Percentiles rank a stretch among this genome's conserved stretches.
These are phyloP conservation scores for Gasteruption jaculator DNA, from an alignment of 2,888 invertebrate genomes.

Conservation along the genomic window DNA sequence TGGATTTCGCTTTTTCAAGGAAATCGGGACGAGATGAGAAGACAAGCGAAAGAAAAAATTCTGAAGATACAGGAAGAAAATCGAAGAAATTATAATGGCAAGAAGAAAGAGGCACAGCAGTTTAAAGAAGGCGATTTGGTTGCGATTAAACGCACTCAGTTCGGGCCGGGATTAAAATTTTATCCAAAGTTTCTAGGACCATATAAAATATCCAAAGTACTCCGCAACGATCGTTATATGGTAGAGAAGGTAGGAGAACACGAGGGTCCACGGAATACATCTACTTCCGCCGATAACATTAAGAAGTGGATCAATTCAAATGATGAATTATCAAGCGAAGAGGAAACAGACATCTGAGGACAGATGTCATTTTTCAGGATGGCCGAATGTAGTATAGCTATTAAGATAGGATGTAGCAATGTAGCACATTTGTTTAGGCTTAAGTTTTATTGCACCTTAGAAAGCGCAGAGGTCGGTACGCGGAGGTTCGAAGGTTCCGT, in stretches of 20 bases:
- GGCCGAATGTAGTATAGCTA: constrained; percentile 20
- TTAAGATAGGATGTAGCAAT: too few relatives aligned
- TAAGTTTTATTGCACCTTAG: too few relatives aligned
- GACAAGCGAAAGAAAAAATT: constrained; percentile 14
- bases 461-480: too few relatives aligned
- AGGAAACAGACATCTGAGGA: constrained; percentile 11
- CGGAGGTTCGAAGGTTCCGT: too few relatives aligned
- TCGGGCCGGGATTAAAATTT: constrained; percentile 16
- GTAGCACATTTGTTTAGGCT: too few relatives aligned
- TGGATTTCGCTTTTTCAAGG: constrained; percentile 15
- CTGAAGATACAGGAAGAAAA: constrained; percentile 16
- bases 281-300: constrained; percentile 31
- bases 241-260: constrained; percentile 32
- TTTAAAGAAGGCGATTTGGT: constrained; percentile 17
- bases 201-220: constrained; percentile 16
- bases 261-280: constrained; percentile 31
- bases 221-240: constrained; percentile 36
- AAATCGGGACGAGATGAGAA: constrained; percentile 11
- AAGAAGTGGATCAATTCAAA: constrained; percentile 22
- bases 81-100: constrained; percentile 16
- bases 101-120: constrained; percentile 9
- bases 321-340: background rate
- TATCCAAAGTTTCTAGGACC: constrained; percentile 16
- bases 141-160: constrained; percentile 17
- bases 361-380: too few relatives aligned